These are phyloP conservation scores for Drosophila neonasuta DNA, from an alignment of 2,888 invertebrate species.

Conservation along the genomic window DNA sequence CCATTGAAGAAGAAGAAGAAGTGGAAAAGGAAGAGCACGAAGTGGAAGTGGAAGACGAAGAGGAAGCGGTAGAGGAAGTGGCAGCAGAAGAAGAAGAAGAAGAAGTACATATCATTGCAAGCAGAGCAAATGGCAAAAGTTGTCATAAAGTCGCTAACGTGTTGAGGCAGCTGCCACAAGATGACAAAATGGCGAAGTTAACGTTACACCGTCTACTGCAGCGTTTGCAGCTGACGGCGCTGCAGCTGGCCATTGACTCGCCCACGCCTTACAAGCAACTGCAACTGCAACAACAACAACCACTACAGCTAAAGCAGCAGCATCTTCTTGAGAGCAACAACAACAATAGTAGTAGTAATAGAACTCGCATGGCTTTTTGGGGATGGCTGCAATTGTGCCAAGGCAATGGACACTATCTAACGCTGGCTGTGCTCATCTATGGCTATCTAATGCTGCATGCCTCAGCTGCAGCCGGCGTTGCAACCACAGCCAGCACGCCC, in stretches of 20 bases:
- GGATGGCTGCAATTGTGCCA: slow-evolving; percentile 66
- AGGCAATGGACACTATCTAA: slow-evolving; percentile 63
- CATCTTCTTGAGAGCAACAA: slow-evolving; percentile 26
- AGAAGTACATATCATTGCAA: slow-evolving; percentile 24
- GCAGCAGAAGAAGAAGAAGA: background rate
- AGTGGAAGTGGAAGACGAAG: background rate
- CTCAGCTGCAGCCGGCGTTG: slow-evolving; percentile 54
- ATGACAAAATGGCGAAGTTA: slow-evolving; percentile 75
- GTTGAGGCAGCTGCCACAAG: slow-evolving; percentile 59
- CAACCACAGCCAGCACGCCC: slow-evolving; percentile 25
- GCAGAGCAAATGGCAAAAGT: slow-evolving; percentile 63
- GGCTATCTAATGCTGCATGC: slow-evolving; percentile 78
- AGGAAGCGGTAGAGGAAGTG: background rate
- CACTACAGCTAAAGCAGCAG: slow-evolving; percentile 29
- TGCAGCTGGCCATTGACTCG: slow-evolving; percentile 59
- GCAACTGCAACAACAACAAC: slow-evolving; percentile 27
- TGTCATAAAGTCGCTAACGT: slow-evolving; percentile 50
- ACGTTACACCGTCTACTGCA: slow-evolving; percentile 68
- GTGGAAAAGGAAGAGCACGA: slow-evolving; percentile 1
- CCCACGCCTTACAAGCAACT: slow-evolving; percentile 34
- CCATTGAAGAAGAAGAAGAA: background rate
- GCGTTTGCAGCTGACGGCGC: slow-evolving; percentile 65
- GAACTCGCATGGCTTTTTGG: slow-evolving; percentile 50
- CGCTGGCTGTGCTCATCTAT: slow-evolving; percentile 76
- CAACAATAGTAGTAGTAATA: slow-evolving; percentile 35